Conservation (phyloP, 2,797 vertebrate species). For the Paramormyrops hopkinsi region DNA sequence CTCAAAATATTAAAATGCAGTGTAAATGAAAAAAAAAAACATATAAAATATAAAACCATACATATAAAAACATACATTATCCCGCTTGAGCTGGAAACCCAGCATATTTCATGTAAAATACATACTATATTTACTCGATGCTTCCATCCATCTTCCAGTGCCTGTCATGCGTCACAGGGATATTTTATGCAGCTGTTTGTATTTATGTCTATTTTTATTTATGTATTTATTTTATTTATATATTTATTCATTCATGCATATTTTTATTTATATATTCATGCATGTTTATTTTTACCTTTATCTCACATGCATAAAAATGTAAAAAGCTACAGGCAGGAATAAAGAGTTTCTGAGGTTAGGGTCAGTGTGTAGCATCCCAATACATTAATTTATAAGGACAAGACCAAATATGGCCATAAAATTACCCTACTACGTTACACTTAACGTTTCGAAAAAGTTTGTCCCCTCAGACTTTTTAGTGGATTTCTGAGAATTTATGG, state of each 20-base stretch:
- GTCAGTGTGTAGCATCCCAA: neutral
- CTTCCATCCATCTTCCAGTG: neutral
- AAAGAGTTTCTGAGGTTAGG: neutral
- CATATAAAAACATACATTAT: neutral
- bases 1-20: neutral
- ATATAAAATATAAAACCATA: neutral
- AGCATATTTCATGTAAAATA: neutral
- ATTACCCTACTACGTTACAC: neutral
- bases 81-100: neutral
- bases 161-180: neutral
- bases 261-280: neutral
- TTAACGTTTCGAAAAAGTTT: neutral
- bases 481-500: neutral
- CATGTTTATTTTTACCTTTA: neutral
- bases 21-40: neutral
- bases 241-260: neutral
- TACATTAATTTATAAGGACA: neutral
- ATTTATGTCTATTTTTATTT: neutral
- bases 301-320: neutral
- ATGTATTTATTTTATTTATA: neutral
- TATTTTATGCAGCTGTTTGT: neutral
- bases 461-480: neutral
- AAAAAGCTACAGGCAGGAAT: neutral
- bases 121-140: neutral
- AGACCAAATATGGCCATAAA: neutral